Percentiles rank a stretch among this genome's conserved stretches.
phyloP scores from a whole-genome alignment of 2,113 vertebrate genomes.

The Xerus inauris region DNA sequence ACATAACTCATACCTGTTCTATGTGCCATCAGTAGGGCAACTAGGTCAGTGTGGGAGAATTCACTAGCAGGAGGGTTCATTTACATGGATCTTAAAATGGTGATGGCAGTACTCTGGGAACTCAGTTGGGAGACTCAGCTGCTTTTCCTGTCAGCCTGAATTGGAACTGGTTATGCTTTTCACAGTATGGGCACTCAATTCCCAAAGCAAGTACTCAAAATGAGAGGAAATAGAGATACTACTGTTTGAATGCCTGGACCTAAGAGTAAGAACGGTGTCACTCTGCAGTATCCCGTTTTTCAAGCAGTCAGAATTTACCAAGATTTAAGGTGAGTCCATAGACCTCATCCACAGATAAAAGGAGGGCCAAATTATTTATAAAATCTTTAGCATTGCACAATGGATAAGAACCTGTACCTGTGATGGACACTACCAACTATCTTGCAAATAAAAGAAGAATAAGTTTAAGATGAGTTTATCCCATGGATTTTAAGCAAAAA shows the following conservation, averaged over 20 bases:
- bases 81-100: not conserved
- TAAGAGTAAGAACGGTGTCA: not conserved
- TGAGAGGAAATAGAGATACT: not conserved
- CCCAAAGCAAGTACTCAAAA: not conserved
- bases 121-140: not conserved
- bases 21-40: not conserved
- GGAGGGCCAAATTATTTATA: not conserved
- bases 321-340: not conserved
- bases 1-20: not conserved
- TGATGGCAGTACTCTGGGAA: accelerated
- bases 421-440: not conserved
- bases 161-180: not conserved
- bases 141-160: not conserved
- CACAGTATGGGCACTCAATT: not conserved
- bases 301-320: not conserved
- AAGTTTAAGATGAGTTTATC: not conserved
- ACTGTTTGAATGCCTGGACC: accelerated
- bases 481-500: not conserved
- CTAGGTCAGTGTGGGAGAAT: too few relatives aligned
- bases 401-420: not conserved
- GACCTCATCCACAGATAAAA: not conserved
- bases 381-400: not conserved
- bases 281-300: not conserved
- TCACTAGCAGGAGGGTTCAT: accelerated
- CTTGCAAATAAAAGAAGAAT: not conserved